Evolutionary conservation across 2,113 vertebrate species (phyloP), one percentile per base, ranked within the genome.

Genomic region (Pseudopodoces humilis): DNA sequence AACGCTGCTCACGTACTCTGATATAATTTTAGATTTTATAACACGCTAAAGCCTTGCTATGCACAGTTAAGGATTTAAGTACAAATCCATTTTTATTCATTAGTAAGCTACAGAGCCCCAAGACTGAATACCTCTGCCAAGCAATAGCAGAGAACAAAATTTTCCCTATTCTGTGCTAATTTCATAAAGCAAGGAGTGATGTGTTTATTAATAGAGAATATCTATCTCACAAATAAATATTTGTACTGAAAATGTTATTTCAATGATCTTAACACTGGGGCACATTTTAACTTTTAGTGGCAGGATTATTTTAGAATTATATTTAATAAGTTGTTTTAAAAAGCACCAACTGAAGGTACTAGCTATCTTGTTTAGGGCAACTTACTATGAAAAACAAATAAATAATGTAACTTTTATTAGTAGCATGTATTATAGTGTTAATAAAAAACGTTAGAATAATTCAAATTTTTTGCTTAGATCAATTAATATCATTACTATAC

Each of bases 71-170:
- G 53, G 49, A 24, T 92, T 86, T 89, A 87, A 86, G 65, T 62
- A 56, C n/a, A 77, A 77, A 94, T 76, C 28, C 49, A 86, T 80
- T 92, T 93, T 90, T 88, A 80, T 90, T 88, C 68, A 83, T 92
- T 86, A 76, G 75, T 28, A 83, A 72, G 64, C 43, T 94, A n/a
- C 13, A 84, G 35, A 91, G 35, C 33, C 31, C 19, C 52, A 63
- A 91, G 47, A 67, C 52, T 70, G 31, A 88, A 47, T 46, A 88
- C 7, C 35, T 77, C 69, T 83, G 55, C 52, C 77, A 95, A 92
- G 39, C 9, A 80, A 83, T 9, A 81, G 55, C 22, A 90, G 18
- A 85, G 41, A 30, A 88, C 35, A 86, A 60, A 78, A 74, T 12
- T 35, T 39, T 67, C 55, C 76, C 15, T 68, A 20, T 67, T 76